phyloP scores from a whole-genome alignment of 2,797 vertebrate genomes.

The Typhlichthys eigenmanni region DNA sequence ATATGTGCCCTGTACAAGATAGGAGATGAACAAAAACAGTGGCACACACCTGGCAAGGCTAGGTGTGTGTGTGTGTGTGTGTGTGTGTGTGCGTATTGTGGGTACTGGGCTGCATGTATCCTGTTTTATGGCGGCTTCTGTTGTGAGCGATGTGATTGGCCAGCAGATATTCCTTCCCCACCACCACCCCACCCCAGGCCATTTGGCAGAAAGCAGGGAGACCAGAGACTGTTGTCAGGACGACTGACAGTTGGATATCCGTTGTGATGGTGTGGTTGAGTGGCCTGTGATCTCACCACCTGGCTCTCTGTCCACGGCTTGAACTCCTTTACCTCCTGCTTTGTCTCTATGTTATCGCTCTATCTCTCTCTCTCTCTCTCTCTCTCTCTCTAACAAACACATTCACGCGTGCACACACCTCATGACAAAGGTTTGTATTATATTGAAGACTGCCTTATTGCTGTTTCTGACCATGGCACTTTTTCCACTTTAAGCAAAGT shows the following conservation, averaged over 20 bases:
- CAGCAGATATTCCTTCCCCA: conserved; percentile 13
- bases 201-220: conserved; percentile 30
- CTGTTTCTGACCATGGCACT: conserved; percentile 41
- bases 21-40: too few relatives aligned
- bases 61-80: too few relatives aligned
- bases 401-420: conserved; percentile 13
- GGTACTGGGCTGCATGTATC: too few relatives aligned
- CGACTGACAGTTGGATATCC: conserved; percentile 49
- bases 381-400: conserved; percentile 7
- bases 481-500: conserved; percentile 63
- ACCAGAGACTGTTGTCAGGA: conserved; percentile 48
- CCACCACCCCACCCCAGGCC: not conserved
- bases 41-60: too few relatives aligned
- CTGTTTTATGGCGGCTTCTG: not conserved
- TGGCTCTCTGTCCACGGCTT: not conserved
- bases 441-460: conserved; percentile 54
- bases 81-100: too few relatives aligned
- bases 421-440: conserved; percentile 30
- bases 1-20: too few relatives aligned
- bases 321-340: conserved; percentile 2
- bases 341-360: not conserved
- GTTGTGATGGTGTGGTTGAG: not conserved
- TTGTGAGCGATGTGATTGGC: conserved; percentile 25
- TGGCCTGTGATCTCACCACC: conserved; percentile 23
- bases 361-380: not conserved